phyloP scores from a whole-genome alignment of 2,888 invertebrate species.

The Sceliomorpha sp. region DNA sequence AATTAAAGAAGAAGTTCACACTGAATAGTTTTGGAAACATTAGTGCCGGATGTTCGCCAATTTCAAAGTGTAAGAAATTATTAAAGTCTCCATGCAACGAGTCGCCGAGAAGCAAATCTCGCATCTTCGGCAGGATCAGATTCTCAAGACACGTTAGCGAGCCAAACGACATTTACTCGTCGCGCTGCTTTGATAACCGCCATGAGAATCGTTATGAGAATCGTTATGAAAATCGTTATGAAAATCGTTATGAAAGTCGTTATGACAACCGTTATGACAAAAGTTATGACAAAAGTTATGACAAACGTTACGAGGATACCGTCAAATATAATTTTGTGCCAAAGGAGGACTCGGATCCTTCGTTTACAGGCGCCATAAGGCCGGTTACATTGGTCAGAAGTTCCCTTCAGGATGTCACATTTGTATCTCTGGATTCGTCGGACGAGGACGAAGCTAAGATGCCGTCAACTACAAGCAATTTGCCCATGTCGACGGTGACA shows the following conservation, averaged over 20 bases:
- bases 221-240: too few relatives aligned
- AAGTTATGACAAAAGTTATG: too few relatives aligned
- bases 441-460: not conserved
- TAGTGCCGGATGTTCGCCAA: slow-evolving; percentile 45
- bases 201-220: too few relatives aligned
- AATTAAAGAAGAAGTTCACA: slow-evolving; percentile 60
- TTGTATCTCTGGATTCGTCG: slow-evolving; percentile 2
- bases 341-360: slow-evolving; percentile 4
- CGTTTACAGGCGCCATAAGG: slow-evolving; percentile 2
- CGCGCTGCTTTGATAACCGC: too few relatives aligned
- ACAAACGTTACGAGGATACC: too few relatives aligned
- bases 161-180: slow-evolving; percentile 68
- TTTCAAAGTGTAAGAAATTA: not conserved
- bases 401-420: slow-evolving; percentile 6
- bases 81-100: not conserved
- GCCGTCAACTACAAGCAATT: slow-evolving; percentile 1
- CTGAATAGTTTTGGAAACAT: slow-evolving; percentile 64
- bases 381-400: slow-evolving; percentile 4
- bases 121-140: not conserved
- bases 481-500: not conserved
- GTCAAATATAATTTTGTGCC: not conserved
- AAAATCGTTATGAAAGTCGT: too few relatives aligned
- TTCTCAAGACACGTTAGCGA: slow-evolving; percentile 58
- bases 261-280: too few relatives aligned
- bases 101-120: not conserved